Conservation (phyloP, 1,140 invertebrate genomes). For the Pachypsylla venusta region DNA sequence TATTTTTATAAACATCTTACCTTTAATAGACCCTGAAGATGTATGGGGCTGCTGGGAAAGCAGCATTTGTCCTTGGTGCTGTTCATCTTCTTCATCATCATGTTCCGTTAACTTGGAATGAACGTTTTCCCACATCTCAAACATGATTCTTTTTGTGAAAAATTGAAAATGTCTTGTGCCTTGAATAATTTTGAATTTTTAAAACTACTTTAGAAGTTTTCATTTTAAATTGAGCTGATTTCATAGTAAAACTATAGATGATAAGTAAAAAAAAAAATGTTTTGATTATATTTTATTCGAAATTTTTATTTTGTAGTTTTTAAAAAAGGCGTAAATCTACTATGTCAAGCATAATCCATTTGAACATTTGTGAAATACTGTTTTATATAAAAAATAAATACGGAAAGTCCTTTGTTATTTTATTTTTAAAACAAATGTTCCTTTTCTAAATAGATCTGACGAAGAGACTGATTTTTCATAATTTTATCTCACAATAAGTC, state of each 20-base stretch:
- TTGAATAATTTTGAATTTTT: neutral
- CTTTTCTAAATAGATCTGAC: too few species aligned
- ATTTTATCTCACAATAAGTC: too few species aligned
- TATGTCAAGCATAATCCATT: too few species aligned
- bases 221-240: neutral
- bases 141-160: neutral
- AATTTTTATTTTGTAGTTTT: too few species aligned
- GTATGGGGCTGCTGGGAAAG: constrained; percentile 1
- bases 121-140: constrained; percentile 6
- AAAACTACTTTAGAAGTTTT: neutral
- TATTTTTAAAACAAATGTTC: too few species aligned
- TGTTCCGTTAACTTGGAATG: neutral
- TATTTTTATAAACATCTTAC: too few species aligned
- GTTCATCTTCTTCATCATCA: neutral
- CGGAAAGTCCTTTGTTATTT: too few species aligned
- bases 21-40: neutral
- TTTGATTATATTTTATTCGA: too few species aligned
- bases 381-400: too few species aligned
- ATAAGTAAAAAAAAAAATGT: neutral
- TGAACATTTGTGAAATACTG: too few species aligned
- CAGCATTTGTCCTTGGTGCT: neutral
- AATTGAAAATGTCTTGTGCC: neutral
- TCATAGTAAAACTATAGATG: neutral
- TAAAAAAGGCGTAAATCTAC: too few species aligned
- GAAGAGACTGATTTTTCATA: too few species aligned